Conservation (phyloP, 2,113 vertebrate genomes). For the Indicator indicator region DNA sequence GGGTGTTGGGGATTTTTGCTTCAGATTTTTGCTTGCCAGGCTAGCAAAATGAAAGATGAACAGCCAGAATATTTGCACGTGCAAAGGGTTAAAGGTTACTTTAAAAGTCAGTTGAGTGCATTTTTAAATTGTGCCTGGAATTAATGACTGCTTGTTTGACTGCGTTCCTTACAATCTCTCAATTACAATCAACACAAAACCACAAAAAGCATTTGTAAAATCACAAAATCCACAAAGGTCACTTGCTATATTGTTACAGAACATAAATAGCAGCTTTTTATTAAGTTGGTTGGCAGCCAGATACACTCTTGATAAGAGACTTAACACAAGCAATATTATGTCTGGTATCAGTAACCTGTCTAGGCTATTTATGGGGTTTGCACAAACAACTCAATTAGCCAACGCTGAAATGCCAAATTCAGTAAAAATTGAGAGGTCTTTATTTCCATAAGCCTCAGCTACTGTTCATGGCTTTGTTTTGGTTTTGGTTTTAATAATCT, state of each 20-base stretch:
- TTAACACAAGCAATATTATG: slow-evolving; percentile 51
- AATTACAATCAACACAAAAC: slow-evolving; percentile 21
- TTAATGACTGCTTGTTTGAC: background rate
- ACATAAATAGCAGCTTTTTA: slow-evolving; percentile 51
- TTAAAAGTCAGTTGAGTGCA: background rate
- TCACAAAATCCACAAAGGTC: slow-evolving; percentile 49
- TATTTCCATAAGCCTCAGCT: background rate
- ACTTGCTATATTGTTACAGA: slow-evolving; percentile 35
- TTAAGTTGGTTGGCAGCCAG: slow-evolving; percentile 35
- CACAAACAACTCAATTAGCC: slow-evolving; percentile 32
- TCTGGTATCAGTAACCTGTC: slow-evolving; percentile 60
- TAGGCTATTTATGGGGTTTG: slow-evolving; percentile 49
- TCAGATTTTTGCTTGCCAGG: background rate
- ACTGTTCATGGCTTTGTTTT: background rate
- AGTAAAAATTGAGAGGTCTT: background rate
- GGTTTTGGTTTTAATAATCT: background rate
- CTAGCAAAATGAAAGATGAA: background rate
- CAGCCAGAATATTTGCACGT: background rate
- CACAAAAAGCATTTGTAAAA: slow-evolving; percentile 18
- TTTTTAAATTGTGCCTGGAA: slow-evolving; percentile 6
- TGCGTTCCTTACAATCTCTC: background rate
- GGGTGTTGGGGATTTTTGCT: background rate
- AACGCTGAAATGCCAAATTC: background rate
- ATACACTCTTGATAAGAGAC: slow-evolving; percentile 44
- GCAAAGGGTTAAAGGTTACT: background rate